Evolutionary conservation across 1,140 invertebrate species (phyloP), one percentile per base, ranked within the genome.

Genomic region (Papilio dardanus): DNA sequence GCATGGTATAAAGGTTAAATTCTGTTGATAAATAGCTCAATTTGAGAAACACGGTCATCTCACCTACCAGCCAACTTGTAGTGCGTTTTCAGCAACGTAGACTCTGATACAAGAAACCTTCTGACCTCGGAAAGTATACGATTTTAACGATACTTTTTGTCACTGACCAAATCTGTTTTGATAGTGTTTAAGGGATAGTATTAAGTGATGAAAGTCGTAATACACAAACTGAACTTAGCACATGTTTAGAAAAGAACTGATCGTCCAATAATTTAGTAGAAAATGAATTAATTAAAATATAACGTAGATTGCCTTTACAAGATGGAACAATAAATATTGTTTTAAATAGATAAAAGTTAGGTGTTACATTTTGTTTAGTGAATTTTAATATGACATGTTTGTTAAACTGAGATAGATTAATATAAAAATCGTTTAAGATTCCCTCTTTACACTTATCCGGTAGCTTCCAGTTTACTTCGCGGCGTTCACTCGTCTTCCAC

Each of bases 21-120:
- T 79, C 62, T 65, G 58, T 65, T 74, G 30, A 74, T 24, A 46
- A 54, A 74, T 75, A 74, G 77, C 77, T 78, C 77, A 83, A 67
- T 66, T 79, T 74, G 67, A 79, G 58, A 77, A 78, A 69, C 37
- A 75, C 78, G 50, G 80, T 79, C 75, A 76, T 30, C 69, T 42
- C 42, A 54, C 68, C 68, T 21, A 58, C 21, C 24, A 28, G 54
- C 21, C 58, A 62, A 46, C 16, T 62, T 35, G 21, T 24, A 42
- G 74, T 68, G 30, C 46, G 69, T 76, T 76, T 77, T 77, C 74
- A 77, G 69, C 33, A 69, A 69, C 31, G 35, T 68, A 68, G 67
- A 67, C 74, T 68, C 28, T 30, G 65, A 31, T 46, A 75, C 71
- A 12, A 19, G 42, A 31, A 73, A 73, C 42, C 0, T 71, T 58